Percentiles rank a stretch among this genome's conserved stretches.
phyloP scores from a whole-genome alignment of 2,797 vertebrate species.

The Balearica regulorum region DNA sequence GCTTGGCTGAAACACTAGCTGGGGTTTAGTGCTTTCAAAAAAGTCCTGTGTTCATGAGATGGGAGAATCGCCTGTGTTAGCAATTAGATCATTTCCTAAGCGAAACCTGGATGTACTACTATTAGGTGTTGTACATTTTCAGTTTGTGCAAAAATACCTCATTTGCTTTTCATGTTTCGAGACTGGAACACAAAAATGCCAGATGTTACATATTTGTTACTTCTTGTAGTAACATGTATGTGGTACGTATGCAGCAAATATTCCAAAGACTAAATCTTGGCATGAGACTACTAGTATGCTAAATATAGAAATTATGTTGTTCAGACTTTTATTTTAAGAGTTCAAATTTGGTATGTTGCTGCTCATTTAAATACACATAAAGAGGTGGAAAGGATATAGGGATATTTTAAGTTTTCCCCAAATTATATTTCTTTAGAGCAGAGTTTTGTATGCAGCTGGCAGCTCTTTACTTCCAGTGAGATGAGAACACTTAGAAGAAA shows the following conservation, averaged over 20 bases:
- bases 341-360: background rate
- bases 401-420: conserved; percentile 5
- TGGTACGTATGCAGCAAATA: background rate
- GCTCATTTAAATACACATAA: background rate
- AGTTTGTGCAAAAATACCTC: background rate
- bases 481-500: background rate
- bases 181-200: background rate
- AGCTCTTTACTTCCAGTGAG: background rate
- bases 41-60: background rate
- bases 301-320: conserved; percentile 31
- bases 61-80: background rate
- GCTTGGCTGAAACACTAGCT: background rate
- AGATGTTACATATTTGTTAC: background rate
- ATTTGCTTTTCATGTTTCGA: background rate
- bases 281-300: background rate
- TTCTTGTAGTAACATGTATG: background rate
- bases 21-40: background rate
- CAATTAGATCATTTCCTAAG: background rate
- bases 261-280: background rate
- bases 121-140: background rate
- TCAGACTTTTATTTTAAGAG: conserved; percentile 9
- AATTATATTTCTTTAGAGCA: background rate
- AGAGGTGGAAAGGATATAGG: background rate
- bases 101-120: background rate
- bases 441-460: background rate